Evolutionary conservation across 2,888 invertebrate species (phyloP).

Genomic region (Tridacna crocea): DNA sequence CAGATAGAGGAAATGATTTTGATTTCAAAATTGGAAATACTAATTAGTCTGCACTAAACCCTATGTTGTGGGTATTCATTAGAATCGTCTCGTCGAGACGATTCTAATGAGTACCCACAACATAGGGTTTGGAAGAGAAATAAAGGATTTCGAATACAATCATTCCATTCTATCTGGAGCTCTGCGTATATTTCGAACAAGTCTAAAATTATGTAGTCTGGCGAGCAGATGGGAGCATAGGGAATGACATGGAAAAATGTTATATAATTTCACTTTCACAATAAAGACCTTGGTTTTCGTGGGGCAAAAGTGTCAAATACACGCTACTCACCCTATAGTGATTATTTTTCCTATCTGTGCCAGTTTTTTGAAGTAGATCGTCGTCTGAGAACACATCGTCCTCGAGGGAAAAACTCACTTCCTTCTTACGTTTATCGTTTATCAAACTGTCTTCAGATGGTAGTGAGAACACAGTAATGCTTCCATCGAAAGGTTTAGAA

Average conservation of each 20-base stretch:
- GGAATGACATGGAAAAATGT: neutral
- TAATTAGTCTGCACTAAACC: too few species aligned
- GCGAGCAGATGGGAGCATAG: neutral
- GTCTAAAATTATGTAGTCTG: too few species aligned
- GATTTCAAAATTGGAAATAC: too few species aligned
- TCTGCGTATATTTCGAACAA: too few species aligned
- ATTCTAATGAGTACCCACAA: too few species aligned
- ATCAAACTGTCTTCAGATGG: constrained; percentile 63
- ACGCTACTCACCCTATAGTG: constrained; percentile 61
- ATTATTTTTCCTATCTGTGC: constrained; percentile 39
- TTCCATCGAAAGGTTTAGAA: constrained; percentile 56
- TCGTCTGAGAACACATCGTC: constrained; percentile 64
- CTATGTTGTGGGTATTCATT: too few species aligned
- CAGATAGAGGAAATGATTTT: too few species aligned
- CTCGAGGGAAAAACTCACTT: constrained; percentile 62
- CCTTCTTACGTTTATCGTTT: constrained; percentile 58
- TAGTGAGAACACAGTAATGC: constrained; percentile 62
- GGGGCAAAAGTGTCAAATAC: constrained; percentile 34
- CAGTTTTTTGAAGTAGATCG: constrained; percentile 57
- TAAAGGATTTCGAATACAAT: too few species aligned
- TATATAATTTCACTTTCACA: constrained; percentile 43
- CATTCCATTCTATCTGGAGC: too few species aligned
- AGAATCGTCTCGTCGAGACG: too few species aligned
- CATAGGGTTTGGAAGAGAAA: too few species aligned
- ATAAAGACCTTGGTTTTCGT: constrained; percentile 38